Percentiles rank a stretch among this genome's conserved stretches.
phyloP scores from a whole-genome alignment of 2,888 invertebrate genomes.

The Cantharis rufa region DNA sequence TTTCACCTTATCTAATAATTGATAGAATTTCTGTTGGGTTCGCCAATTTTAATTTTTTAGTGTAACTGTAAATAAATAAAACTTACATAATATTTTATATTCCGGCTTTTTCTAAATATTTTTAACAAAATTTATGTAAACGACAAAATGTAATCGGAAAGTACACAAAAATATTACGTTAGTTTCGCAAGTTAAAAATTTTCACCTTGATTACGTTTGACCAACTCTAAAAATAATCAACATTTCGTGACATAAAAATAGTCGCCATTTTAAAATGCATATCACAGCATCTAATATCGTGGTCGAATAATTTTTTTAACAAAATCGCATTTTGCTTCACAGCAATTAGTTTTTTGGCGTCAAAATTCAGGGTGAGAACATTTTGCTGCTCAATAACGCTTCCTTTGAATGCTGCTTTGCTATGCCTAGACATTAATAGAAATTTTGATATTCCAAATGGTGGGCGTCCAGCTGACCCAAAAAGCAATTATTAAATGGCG shows the following conservation, averaged over 20 bases:
- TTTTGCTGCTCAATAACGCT: not conserved
- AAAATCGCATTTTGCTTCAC: not conserved
- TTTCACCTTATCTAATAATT: not conserved
- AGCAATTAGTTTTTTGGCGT: not conserved
- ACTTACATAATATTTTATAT: not conserved
- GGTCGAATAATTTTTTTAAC: not conserved
- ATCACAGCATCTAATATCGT: not conserved
- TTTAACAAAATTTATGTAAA: not conserved
- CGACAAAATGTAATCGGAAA: not conserved
- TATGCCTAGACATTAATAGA: not conserved
- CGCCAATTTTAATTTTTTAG: not conserved
- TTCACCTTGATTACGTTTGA: slow-evolving; percentile 25
- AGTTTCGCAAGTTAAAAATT: not conserved
- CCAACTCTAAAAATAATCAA: slow-evolving; percentile 14
- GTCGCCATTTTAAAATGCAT: not conserved
- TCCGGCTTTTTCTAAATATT: not conserved
- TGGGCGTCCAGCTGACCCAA: not conserved
- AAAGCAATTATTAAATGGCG: not conserved
- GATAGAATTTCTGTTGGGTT: not conserved
- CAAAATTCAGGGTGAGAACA: not conserved
- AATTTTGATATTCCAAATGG: not conserved
- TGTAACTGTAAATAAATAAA: not conserved
- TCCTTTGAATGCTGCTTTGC: not conserved
- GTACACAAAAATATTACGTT: not conserved
- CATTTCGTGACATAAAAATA: slow-evolving; percentile 15